Base-by-base conservation (phyloP, 2,888 invertebrate genomes). In the Mythimna loreyi region DNA sequence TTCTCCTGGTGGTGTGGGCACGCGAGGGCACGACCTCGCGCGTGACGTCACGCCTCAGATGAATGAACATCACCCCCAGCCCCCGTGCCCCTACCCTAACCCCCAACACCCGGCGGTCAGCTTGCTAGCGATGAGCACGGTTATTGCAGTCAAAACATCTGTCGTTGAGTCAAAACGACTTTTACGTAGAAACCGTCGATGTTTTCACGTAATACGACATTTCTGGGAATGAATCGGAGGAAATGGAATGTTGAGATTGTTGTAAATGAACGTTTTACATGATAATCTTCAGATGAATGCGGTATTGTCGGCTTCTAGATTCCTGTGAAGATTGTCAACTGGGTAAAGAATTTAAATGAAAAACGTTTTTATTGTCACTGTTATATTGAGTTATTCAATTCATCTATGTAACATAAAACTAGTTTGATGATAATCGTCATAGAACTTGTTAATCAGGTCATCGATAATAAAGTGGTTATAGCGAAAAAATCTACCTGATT, bases 1-100 rank as follows among this genome's bases (percentile, higher is more conserved):
- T 88, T 89, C 86, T 89, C 86, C 84, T 78, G 80, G 59, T 83
- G 76, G 82, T 86, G 83, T 87, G 84, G 82, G 79, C 85, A 82
- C 84, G 81, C 86, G 92, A 92, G 94, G 94, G 90, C 93, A 93
- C 86, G 94, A 94, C 94, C 94, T 92, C 91, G 90, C 78, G 81
- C 85, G 89, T 94, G 94, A 94, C 94, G 94, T 94, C 93, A 94
- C 89, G 87, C 80, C 81, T 86, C 92, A 91, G 92, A 94, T 94
- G 95, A 95, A 94, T 94, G 95, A 93, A 92, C 92, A 92, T 78
- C 90, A 87, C 85, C 90, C 89, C 86, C 76, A 82, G 69, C 87
- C 86, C 82, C 79, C 71, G 67, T 73, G 71, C 80, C 78, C 43
- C 43, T 5, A 7, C 78, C 75, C 80, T 77, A 69, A 63, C 76